Conservation (phyloP, 2,797 vertebrate genomes). For the Coranthus polyacanthus region DNA sequence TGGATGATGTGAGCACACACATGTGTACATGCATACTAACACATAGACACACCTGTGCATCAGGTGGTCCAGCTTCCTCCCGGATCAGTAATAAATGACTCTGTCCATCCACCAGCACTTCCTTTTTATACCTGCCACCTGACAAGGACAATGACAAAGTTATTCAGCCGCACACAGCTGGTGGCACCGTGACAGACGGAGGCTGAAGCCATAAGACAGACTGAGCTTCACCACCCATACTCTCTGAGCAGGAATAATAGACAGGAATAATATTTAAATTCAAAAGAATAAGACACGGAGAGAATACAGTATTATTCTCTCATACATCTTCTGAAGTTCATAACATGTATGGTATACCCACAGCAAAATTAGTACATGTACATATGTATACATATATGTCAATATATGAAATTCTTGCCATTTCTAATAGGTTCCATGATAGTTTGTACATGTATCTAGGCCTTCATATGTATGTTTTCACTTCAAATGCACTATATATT, state of each 20-base stretch:
- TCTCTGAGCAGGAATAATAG: constrained; percentile 1
- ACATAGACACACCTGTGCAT: constrained; percentile 85
- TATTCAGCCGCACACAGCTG: constrained; percentile 11
- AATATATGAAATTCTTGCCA: too few species aligned
- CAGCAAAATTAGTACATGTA: too few species aligned
- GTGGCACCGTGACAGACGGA: constrained; percentile 3
- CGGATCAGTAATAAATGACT: constrained; percentile 94
- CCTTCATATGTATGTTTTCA: too few species aligned
- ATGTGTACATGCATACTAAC: constrained; percentile 1
- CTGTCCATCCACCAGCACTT: constrained; percentile 93
- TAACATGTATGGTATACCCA: too few species aligned
- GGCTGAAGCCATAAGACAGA: neutral
- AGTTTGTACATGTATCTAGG: too few species aligned
- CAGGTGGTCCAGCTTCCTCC: constrained; percentile 91
- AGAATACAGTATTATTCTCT: too few species aligned
- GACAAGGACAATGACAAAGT: constrained; percentile 41
- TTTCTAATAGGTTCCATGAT: too few species aligned
- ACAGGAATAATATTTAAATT: neutral
- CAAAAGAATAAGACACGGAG: too few species aligned
- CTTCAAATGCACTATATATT: too few species aligned
- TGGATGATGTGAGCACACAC: neutral
- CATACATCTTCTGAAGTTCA: too few species aligned
- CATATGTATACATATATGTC: too few species aligned
- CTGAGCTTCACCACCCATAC: neutral
- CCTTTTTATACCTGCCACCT: constrained; percentile 96